Percentiles rank a stretch among this genome's conserved stretches.
Evolutionary conservation across 1,140 invertebrate species (phyloP).

Genomic region (Euschistus heros): DNA sequence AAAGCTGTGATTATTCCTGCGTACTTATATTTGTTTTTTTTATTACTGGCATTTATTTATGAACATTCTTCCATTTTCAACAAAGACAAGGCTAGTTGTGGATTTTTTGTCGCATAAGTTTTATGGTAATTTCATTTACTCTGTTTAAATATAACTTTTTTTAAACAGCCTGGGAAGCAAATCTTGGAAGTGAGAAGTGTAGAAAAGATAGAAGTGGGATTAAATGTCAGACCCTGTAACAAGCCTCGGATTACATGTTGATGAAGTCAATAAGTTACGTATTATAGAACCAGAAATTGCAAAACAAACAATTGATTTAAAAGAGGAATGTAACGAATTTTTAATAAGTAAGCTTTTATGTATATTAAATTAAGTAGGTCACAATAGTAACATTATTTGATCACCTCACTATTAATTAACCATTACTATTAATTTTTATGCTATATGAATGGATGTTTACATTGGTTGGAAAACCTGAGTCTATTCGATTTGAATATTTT

Average conservation of each 20-base stretch:
- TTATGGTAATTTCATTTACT: neutral
- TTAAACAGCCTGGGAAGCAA: neutral
- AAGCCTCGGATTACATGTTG: slow-evolving; percentile 68
- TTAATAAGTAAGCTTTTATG: slow-evolving; percentile 55
- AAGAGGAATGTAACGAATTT: slow-evolving; percentile 72
- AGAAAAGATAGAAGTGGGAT: slow-evolving; percentile 23
- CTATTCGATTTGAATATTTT: too few relatives aligned
- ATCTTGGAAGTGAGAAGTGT: slow-evolving; percentile 9
- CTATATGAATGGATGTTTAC: too few relatives aligned
- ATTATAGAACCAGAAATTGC: slow-evolving; percentile 65
- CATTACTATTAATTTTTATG: too few relatives aligned
- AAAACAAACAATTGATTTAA: slow-evolving; percentile 64
- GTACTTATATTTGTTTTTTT: slow-evolving; percentile 14
- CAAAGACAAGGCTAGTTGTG: too few relatives aligned
- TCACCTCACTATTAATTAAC: too few relatives aligned
- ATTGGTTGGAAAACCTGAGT: too few relatives aligned
- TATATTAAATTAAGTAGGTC: neutral
- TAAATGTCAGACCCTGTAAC: slow-evolving; percentile 60
- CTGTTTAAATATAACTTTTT: neutral
- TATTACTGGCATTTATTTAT: neutral
- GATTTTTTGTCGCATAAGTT: neutral
- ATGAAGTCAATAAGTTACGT: slow-evolving; percentile 75
- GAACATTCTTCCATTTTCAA: too few relatives aligned
- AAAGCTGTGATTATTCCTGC: neutral
- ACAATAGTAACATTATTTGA: too few relatives aligned